These are phyloP conservation scores for Drosophila takahashii DNA, from an alignment of 1,140 invertebrate species.

Conservation along the genomic window DNA sequence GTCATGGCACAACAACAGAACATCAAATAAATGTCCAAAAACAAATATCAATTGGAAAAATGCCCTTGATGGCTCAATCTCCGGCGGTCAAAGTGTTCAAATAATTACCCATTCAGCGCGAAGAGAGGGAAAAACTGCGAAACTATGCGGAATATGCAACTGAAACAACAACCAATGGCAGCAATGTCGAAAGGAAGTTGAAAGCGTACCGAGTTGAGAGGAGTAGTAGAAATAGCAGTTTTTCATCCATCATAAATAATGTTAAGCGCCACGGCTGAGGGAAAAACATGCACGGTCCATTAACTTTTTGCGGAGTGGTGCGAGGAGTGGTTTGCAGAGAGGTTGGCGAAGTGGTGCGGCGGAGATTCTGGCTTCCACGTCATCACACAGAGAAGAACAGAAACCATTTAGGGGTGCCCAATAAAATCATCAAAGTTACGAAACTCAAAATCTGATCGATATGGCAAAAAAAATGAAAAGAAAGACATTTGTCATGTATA, in stretches of 20 bases:
- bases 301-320: conserved; percentile 72
- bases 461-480: too few relatives aligned
- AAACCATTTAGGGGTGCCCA: too few relatives aligned
- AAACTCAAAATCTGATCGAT: too few relatives aligned
- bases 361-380: conserved; percentile 22
- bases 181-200: conserved; percentile 64
- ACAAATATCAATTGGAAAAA: conserved; percentile 42
- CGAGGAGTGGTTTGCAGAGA: conserved; percentile 21
- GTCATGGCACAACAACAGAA: conserved; percentile 52
- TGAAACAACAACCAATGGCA: conserved; percentile 63
- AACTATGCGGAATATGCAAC: conserved; percentile 73
- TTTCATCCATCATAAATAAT: conserved; percentile 84
- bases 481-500: too few relatives aligned
- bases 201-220: conserved; percentile 39
- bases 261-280: conserved; percentile 84
- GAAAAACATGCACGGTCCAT: conserved; percentile 84
- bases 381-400: conserved; percentile 18
- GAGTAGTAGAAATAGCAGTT: conserved; percentile 65
- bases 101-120: conserved; percentile 27
- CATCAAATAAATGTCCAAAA: conserved; percentile 23
- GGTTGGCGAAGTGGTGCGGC: conserved; percentile 10
- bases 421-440: too few relatives aligned
- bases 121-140: conserved; percentile 32
- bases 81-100: conserved; percentile 19
- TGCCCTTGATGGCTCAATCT: conserved; percentile 42